Evolutionary conservation across 2,797 vertebrate species (phyloP).

Genomic region (Loriculus beryllinus): DNA sequence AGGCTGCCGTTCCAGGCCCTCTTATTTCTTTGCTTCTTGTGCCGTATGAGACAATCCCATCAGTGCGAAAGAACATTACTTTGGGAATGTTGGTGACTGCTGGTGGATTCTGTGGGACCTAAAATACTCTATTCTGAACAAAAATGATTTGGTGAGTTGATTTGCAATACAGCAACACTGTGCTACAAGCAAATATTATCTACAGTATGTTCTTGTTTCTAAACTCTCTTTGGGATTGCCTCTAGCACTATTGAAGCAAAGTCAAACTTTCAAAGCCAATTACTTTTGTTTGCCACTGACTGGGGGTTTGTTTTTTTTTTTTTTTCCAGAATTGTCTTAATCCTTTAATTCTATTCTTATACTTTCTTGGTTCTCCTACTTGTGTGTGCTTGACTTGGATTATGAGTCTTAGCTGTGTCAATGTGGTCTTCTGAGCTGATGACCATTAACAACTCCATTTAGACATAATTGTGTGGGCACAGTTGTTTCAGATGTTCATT

Average conservation of each 20-base stretch:
- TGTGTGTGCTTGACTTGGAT: conserved; percentile 27
- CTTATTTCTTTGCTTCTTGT: background rate
- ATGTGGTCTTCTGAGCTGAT: background rate
- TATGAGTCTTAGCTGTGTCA: background rate
- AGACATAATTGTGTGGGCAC: background rate
- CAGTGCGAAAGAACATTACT: background rate
- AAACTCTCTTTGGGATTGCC: background rate
- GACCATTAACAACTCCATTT: background rate
- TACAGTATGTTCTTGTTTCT: background rate
- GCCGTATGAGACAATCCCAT: background rate
- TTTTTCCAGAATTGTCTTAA: conserved; percentile 14
- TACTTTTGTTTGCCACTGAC: background rate
- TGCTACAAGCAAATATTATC: background rate
- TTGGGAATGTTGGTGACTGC: background rate
- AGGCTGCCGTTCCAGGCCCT: background rate
- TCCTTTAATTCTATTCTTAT: background rate
- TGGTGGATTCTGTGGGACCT: background rate
- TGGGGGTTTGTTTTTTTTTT: fast-evolving
- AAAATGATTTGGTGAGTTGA: background rate
- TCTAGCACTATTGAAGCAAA: background rate
- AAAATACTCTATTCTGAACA: background rate
- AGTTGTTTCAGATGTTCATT: background rate
- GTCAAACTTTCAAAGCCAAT: background rate
- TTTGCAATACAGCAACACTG: background rate
- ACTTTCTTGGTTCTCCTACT: background rate